Evolutionary conservation across 2,113 vertebrate genomes (phyloP), one percentile per base, ranked within the genome.

Genomic region (Indicator indicator): DNA sequence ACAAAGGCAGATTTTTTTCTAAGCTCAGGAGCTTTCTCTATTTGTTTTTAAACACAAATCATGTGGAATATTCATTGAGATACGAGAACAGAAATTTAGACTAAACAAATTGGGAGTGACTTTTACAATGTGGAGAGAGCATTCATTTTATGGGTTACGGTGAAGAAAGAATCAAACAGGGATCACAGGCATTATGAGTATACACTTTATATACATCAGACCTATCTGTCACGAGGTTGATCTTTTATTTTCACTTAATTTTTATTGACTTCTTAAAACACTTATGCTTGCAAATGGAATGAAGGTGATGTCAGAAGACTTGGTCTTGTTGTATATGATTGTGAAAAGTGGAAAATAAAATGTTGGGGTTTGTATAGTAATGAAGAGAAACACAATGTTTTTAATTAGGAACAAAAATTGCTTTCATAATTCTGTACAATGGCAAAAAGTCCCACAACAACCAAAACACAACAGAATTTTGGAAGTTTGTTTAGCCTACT

Each of bases 31-130:
- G 5, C 16, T 48, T 67, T 44, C 30, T 68, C 44, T 46, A 24
- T 81, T 88, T 76, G 18, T 48, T 86, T 85, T 78, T 71, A 94
- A 88, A 83, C 32, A 88, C 84, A 96, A 91, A 91, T 97, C 80
- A 83, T 80, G 80, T 58, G 83, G 80, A 89, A 92, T 95, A 93
- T 82, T 96, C 77, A 90, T 59, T 90, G 62, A 79, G 6, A 54
- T 4, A 24, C 60, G 81, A 93, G 90, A 97, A 97, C 50, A 96
- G 80, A 74, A 96, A 91, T 78, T 91, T 80, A 81, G 44, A 82
- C 18, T 88, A 88, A 94, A 88, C 58, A 96, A 54, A 78, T 32
- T 48, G 36, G 58, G 81, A 96, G 94, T 94, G 17, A 71, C 16
- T 74, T 97, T 89, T 78, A 91, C 92, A 93, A 75, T 85, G 40